Percentiles rank a stretch among this genome's conserved stretches.
These are phyloP conservation scores for Protobothrops flavoviridis DNA, from an alignment of 2,113 vertebrate species.

Conservation along the genomic window DNA sequence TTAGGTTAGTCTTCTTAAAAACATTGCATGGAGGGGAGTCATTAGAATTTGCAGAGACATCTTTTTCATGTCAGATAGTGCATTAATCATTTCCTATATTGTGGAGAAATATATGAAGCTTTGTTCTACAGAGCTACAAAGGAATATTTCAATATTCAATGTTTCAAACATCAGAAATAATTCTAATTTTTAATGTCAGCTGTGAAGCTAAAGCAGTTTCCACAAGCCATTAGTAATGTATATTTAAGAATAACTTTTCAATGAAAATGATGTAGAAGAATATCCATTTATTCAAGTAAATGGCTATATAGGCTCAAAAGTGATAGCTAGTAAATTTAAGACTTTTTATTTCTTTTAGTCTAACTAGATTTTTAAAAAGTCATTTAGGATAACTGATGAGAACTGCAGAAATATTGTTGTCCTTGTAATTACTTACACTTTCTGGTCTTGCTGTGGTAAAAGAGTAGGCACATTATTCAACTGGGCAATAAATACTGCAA, in stretches of 20 bases:
- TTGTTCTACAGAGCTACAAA: neutral
- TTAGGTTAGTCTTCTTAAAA: neutral
- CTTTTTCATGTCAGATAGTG: neutral
- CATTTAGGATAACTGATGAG: neutral
- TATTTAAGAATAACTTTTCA: neutral
- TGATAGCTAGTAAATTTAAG: neutral
- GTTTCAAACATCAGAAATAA: neutral
- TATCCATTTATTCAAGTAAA: neutral
- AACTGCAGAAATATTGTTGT: neutral
- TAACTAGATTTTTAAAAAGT: neutral
- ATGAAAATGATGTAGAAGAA: neutral
- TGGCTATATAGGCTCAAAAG: rapidly evolving
- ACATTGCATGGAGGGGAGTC: neutral
- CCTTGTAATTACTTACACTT: constrained; percentile 78
- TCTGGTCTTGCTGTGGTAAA: constrained; percentile 78
- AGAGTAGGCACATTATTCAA: constrained; percentile 83
- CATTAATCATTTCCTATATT: neutral
- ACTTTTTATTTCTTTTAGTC: neutral
- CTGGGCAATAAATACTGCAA: constrained; percentile 84
- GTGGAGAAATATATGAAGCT: neutral
- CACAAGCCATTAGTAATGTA: neutral
- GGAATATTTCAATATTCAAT: too few relatives aligned
- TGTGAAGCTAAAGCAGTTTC: neutral
- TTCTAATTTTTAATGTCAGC: neutral
- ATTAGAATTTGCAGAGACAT: neutral